phyloP scores from a whole-genome alignment of 2,888 invertebrate genomes.

The Acrocyrtus sp. region DNA sequence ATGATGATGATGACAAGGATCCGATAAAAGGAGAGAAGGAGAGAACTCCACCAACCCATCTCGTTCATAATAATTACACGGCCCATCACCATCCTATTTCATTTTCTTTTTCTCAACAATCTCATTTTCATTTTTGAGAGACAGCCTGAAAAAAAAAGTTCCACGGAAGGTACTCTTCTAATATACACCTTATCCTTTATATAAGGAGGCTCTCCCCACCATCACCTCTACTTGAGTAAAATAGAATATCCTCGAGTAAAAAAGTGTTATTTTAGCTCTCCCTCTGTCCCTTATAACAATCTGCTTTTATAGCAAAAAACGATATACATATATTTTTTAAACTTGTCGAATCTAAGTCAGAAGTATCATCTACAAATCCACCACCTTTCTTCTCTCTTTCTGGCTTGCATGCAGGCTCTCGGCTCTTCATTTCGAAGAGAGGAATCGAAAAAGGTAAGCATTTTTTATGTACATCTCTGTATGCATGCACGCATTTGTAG shows the following conservation, averaged over 20 bases:
- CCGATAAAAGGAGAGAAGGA: constrained; percentile 58
- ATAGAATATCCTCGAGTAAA: not conserved
- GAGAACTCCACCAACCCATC: constrained; percentile 60
- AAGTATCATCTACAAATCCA: too few species aligned
- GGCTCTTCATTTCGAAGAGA: too few species aligned
- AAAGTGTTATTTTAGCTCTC: constrained; percentile 39
- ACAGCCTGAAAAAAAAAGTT: constrained; percentile 29
- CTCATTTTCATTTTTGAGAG: constrained; percentile 55
- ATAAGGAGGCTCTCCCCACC: not conserved
- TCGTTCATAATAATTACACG: constrained; percentile 62
- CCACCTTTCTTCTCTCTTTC: too few species aligned
- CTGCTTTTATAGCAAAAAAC: not conserved
- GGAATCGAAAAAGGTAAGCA: not conserved
- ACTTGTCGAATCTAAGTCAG: not conserved
- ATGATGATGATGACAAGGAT: constrained; percentile 55
- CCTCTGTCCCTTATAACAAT: too few species aligned
- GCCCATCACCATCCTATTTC: constrained; percentile 62
- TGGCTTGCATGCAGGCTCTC: too few species aligned
- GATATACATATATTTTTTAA: not conserved
- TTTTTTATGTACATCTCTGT: not conserved
- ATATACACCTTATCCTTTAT: too few species aligned
- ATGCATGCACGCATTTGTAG: too few species aligned
- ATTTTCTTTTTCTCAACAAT: constrained; percentile 54
- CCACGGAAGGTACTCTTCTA: too few species aligned
- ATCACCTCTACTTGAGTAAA: constrained; percentile 4